These are phyloP conservation scores for Ricordea florida DNA, from an alignment of 92 coral and sea anemone genomes.

Conservation along the genomic window DNA sequence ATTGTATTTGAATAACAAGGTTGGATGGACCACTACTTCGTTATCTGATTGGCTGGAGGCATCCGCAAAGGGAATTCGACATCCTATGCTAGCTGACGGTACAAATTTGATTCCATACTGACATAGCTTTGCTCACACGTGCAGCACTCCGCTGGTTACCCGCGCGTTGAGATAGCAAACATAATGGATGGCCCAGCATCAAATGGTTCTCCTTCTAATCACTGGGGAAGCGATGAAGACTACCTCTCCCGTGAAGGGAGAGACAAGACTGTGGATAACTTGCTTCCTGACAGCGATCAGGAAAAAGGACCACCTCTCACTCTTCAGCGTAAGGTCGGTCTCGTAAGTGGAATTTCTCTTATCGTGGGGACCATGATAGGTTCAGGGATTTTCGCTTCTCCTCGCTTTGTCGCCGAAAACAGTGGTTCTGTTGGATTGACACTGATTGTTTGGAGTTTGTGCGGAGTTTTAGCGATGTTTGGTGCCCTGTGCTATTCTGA, in stretches of 20 bases:
- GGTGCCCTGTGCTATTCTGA: constrained; percentile 94
- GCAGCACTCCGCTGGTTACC: neutral
- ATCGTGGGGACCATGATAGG: constrained; percentile 97
- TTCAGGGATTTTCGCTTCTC: constrained; percentile 97
- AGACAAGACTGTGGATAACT: constrained; percentile 60
- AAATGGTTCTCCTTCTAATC: neutral
- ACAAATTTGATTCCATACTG: too few species aligned
- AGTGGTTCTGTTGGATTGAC: constrained; percentile 96
- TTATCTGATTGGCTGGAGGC: too few species aligned
- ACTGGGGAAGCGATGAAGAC: constrained; percentile 11
- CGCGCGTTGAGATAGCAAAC: neutral
- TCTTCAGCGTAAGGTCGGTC: constrained; percentile 85
- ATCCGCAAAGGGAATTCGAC: too few species aligned
- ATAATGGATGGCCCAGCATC: neutral
- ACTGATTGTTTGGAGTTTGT: constrained; percentile 86
- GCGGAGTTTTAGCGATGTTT: constrained; percentile 83
- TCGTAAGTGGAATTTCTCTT: constrained; percentile 82
- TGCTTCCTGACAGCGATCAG: constrained; percentile 5
- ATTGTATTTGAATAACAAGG: too few species aligned
- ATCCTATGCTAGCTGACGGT: too few species aligned
- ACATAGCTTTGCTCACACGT: too few species aligned
- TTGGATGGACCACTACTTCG: too few species aligned
- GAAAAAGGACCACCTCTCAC: constrained; percentile 21
- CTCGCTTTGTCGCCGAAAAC: constrained; percentile 83
- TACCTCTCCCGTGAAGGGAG: constrained; percentile 26